Conservation (phyloP, 2,113 vertebrate species). For the Vicugna pacos region DNA sequence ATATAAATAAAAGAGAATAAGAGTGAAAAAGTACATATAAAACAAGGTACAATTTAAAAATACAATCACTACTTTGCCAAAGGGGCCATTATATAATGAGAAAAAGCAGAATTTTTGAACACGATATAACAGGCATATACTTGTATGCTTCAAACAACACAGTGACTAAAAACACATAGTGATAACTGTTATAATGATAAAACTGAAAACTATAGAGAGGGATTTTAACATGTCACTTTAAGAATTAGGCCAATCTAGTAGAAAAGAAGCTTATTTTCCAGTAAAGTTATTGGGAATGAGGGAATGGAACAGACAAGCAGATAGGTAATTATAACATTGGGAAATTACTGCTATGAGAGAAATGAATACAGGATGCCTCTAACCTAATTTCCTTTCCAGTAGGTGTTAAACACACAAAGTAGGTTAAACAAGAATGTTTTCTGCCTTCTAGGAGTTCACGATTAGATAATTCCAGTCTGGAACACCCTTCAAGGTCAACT, state of each 20-base stretch:
- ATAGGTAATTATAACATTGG: neutral
- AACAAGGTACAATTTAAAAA: slow-evolving; percentile 14
- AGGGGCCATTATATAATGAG: neutral
- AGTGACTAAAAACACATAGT: neutral
- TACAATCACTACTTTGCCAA: neutral
- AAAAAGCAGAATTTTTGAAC: neutral
- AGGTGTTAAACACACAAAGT: neutral
- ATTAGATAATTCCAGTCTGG: neutral
- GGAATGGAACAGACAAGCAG: neutral
- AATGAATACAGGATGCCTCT: neutral
- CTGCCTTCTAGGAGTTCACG: neutral
- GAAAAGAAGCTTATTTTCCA: neutral
- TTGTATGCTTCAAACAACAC: neutral
- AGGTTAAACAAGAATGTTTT: slow-evolving; percentile 8
- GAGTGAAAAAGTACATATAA: neutral
- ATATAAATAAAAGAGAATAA: neutral
- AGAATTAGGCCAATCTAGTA: neutral
- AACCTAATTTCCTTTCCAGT: slow-evolving; percentile 6
- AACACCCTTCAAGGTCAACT: neutral
- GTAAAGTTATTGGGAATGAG: neutral
- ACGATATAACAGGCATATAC: neutral
- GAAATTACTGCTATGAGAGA: neutral
- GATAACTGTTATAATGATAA: neutral
- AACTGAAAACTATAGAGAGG: neutral
- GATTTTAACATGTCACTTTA: neutral